Conservation (phyloP, 2,113 vertebrate species). For the Todiramphus chloris region DNA sequence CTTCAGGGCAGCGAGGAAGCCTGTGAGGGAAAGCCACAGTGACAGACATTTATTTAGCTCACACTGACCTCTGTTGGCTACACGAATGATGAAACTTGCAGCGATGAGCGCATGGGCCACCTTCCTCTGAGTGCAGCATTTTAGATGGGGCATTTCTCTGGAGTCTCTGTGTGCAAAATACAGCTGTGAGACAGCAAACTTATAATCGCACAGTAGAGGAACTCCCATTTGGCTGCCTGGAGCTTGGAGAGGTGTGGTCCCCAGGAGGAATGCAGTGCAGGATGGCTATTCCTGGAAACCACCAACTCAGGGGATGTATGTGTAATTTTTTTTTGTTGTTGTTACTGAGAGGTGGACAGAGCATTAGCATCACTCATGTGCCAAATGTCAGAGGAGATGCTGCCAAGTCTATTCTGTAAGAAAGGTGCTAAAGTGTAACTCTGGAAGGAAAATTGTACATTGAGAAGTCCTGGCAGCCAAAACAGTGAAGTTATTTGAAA, state of each 20-base stretch:
- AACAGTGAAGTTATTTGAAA: background rate
- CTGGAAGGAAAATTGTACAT: background rate
- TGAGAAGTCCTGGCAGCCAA: background rate
- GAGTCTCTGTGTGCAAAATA: background rate
- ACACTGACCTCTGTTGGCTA: conserved; percentile 43
- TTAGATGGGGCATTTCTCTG: background rate
- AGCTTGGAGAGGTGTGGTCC: background rate
- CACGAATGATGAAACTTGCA: background rate
- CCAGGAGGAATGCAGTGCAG: background rate
- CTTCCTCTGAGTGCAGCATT: background rate
- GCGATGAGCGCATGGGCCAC: background rate
- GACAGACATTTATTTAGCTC: conserved; percentile 29
- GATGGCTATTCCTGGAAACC: background rate
- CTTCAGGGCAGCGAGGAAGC: background rate
- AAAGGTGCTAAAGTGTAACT: background rate
- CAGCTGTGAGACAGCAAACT: background rate
- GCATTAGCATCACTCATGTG: background rate
- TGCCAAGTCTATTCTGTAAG: background rate
- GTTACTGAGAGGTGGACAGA: background rate
- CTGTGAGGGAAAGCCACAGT: background rate
- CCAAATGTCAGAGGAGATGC: background rate
- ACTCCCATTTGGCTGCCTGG: background rate
- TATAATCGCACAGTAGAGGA: background rate
- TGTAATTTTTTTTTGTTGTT: background rate
- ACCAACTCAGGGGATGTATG: background rate